These are phyloP conservation scores for Percopsis omiscomaycus DNA, from an alignment of 2,797 vertebrate genomes.

Conservation along the genomic window DNA sequence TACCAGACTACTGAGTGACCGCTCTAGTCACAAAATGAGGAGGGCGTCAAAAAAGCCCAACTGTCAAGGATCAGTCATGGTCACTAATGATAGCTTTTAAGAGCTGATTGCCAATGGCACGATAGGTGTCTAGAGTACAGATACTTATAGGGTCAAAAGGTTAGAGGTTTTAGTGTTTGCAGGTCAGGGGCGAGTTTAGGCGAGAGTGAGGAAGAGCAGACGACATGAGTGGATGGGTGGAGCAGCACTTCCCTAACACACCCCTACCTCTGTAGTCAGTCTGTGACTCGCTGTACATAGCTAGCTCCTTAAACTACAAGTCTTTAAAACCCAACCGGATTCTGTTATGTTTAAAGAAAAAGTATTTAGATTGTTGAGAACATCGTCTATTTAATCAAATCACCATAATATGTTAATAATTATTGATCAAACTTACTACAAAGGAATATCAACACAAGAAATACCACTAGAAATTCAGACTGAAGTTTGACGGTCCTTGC, in stretches of 20 bases:
- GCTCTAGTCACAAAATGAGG: conserved; percentile 9
- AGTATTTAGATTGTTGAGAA: background rate
- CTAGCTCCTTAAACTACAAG: conserved; percentile 8
- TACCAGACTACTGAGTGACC: no score
- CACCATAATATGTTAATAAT: background rate
- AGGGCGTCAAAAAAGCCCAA: conserved; percentile 60
- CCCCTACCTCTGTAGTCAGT: background rate
- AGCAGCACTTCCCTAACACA: conserved; percentile 62
- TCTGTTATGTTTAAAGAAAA: background rate
- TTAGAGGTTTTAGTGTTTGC: conserved; percentile 63
- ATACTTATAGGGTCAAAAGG: conserved; percentile 50
- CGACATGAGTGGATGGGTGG: conserved; percentile 65
- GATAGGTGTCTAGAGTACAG: conserved; percentile 29
- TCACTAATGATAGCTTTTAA: conserved; percentile 23
- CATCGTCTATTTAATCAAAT: conserved; percentile 4
- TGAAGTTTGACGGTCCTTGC: no score
- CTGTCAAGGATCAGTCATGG: conserved; percentile 41
- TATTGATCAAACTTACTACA: background rate
- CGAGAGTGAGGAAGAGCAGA: conserved; percentile 50
- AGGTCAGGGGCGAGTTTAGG: conserved; percentile 46
- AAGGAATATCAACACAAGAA: conserved; percentile 6
- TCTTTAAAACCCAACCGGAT: conserved; percentile 10
- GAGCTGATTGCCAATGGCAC: conserved; percentile 16
- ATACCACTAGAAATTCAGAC: background rate
- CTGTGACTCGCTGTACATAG: background rate